These are phyloP conservation scores for Cephus runcator DNA, from an alignment of 2,888 invertebrate species.

Conservation along the genomic window DNA sequence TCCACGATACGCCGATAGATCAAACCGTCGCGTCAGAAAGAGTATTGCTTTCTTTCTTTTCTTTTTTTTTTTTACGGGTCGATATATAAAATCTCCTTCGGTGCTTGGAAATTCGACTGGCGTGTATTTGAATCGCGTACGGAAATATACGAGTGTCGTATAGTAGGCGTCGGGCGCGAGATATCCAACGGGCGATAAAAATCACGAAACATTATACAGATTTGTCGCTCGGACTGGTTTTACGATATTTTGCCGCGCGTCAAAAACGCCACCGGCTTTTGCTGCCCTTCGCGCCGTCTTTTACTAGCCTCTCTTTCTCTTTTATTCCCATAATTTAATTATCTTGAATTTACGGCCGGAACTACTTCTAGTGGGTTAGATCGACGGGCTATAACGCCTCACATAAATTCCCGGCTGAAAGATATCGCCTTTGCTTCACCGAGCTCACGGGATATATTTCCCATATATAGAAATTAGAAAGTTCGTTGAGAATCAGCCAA, in stretches of 20 bases:
- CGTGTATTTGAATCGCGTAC: neutral
- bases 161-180: conserved; percentile 14
- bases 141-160: conserved; percentile 7
- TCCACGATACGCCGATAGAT: neutral
- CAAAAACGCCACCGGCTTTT: conserved; percentile 16
- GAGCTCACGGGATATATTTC: neutral
- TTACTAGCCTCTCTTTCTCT: conserved; percentile 23
- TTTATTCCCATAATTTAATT: conserved; percentile 63
- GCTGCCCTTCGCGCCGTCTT: conserved; percentile 7
- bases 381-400: conserved; percentile 46
- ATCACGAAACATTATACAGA: conserved; percentile 64
- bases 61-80: neutral
- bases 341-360: conserved; percentile 54
- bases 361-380: conserved; percentile 53
- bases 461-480: neutral
- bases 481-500: neutral
- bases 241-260: conserved; percentile 60
- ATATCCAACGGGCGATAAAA: conserved; percentile 51
- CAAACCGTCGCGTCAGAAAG: neutral
- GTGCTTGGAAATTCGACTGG: neutral
- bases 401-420: conserved; percentile 53
- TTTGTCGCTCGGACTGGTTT: conserved; percentile 64
- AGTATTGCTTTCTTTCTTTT: too few species aligned
- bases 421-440: conserved; percentile 49
- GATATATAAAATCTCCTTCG: neutral